phyloP scores from a whole-genome alignment of 2,113 vertebrate genomes.

The Sinocyclocheilus maitianheensis region DNA sequence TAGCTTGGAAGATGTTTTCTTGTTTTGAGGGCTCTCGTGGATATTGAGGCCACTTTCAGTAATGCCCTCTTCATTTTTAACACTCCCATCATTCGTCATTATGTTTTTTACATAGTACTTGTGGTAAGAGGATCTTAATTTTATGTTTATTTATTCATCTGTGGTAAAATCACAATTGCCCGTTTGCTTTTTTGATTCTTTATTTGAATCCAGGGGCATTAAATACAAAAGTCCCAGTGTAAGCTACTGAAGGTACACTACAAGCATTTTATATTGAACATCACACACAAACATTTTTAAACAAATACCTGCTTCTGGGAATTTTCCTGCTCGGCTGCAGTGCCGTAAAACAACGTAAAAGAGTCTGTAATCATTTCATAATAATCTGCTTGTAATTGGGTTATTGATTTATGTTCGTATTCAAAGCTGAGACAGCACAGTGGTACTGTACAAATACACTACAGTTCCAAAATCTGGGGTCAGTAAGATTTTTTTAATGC shows the following conservation, averaged over 20 bases:
- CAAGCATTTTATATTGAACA: constrained; percentile 8
- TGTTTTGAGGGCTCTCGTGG: neutral
- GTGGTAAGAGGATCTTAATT: constrained; percentile 34
- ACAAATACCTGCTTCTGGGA: neutral
- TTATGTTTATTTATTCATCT: constrained; percentile 29
- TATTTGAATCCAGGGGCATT: constrained; percentile 48
- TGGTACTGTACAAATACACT: neutral
- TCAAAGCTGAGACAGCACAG: neutral
- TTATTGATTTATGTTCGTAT: neutral
- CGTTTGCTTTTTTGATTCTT: constrained; percentile 14
- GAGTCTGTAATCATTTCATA: constrained; percentile 18
- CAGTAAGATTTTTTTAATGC: neutral
- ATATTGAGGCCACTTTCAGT: neutral
- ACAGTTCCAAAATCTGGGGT: neutral
- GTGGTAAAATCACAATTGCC: constrained; percentile 5
- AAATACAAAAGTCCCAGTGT: constrained; percentile 42
- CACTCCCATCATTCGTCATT: neutral
- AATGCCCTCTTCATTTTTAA: constrained; percentile 6
- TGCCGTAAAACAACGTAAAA: neutral
- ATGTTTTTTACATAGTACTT: constrained; percentile 26
- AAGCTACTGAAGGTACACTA: constrained; percentile 5
- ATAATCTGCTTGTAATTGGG: constrained; percentile 40
- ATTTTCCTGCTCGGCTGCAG: neutral
- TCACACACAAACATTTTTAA: constrained; percentile 27
- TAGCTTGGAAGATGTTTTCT: neutral